A percentile compares a stretch with the other conserved stretches of the same genome.
These are phyloP conservation scores for Lasaia peninsularis DNA, from an alignment of 1,140 invertebrate genomes.

Conservation along the genomic window DNA sequence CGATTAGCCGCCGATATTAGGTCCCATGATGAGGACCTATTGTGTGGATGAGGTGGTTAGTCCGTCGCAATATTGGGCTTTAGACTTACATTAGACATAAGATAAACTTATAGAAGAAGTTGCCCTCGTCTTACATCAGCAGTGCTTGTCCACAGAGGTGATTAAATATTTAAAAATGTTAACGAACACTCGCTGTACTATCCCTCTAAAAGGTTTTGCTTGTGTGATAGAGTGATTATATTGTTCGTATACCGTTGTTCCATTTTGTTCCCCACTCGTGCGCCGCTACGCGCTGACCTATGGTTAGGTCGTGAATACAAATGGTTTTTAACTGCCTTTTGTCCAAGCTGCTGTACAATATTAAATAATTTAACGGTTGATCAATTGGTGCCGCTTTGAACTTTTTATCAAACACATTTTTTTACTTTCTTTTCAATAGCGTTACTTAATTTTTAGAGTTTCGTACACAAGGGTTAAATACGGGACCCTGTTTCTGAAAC, in stretches of 20 bases:
- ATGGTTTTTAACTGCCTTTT: slow-evolving; percentile 12
- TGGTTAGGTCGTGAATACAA: slow-evolving; percentile 28
- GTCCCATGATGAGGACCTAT: no score
- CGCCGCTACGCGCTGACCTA: slow-evolving; percentile 26
- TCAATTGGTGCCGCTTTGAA: background rate
- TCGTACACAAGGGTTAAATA: no score
- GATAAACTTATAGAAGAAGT: no score
- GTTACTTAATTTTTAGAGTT: no score
- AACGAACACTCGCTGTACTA: background rate
- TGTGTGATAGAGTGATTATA: background rate
- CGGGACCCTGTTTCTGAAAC: no score
- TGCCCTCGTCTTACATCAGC: no score
- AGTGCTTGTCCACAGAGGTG: no score
- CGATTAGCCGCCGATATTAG: no score
- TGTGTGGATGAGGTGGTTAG: no score
- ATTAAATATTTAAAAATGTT: background rate
- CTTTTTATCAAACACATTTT: background rate
- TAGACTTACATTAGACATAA: no score
- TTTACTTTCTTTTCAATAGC: no score
- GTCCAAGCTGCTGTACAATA: background rate
- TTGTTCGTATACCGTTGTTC: slow-evolving; percentile 8
- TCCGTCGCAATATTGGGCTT: no score
- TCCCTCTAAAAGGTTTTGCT: background rate
- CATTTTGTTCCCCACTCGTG: background rate
- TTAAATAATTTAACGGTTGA: background rate